Evolutionary conservation across 1,140 invertebrate genomes (phyloP), one percentile per base, ranked within the genome.

Genomic region (Ostrea edulis): DNA sequence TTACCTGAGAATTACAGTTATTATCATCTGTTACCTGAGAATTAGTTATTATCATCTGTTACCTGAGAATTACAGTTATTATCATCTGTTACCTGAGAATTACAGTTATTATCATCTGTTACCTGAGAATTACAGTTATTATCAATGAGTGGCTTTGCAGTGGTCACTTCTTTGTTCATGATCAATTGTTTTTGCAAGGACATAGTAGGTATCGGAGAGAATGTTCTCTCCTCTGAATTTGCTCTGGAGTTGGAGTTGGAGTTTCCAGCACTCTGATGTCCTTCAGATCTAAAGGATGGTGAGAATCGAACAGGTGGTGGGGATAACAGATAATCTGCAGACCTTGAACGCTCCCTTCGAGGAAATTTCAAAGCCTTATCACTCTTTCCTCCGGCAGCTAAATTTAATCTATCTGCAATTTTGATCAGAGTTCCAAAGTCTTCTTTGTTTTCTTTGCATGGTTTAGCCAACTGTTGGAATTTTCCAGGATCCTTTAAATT

Each of bases 401-500:
- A 86, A 88, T 94, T 94, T 35, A 94, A 88, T 71, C 94, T 85
- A 35, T 93, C 89, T 7, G 92, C 93, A 82, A 94, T 93, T 55
- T 93, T 89, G 0, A 91, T 84, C 77, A 94, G 87, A 54, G 89
- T 87, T 22, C 91, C 90, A 87, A 92, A 89, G 20, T 93, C 92
- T 20, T 92, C 90, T 82, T 90, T 62, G n/a, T 85, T 29, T 11
- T 12, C 2, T 85, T 55, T 58, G n/a, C 82, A 53, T 22, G 55
- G 54, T 58, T 55, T 62, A 25, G 22, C 17, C 17, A 14, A 9
- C 71, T 53, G 55, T 68, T 85, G 87, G 54, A 88, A 91, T 55
- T 91, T 89, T 14, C 86, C 82, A 58, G 92, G 91, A 87, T 92
- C 91, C 71, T 91, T 90, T 20, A 92, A 91, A 84, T 92, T 93